Conservation (phyloP, 2,797 vertebrate genomes). For the Melanogrammus aeglefinus region DNA sequence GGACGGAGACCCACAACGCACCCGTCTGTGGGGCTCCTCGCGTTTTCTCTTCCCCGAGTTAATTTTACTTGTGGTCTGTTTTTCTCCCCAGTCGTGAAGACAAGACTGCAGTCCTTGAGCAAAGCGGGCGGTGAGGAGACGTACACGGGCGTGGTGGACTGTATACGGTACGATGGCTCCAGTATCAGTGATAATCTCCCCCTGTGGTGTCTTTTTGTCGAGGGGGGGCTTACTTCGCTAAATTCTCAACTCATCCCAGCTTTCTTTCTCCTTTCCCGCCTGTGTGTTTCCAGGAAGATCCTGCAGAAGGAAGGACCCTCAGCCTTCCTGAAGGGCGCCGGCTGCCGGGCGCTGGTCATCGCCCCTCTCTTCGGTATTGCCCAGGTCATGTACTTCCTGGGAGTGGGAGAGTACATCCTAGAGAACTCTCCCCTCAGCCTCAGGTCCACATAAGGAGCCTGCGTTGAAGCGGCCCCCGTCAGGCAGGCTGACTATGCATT, state of each 20-base stretch:
- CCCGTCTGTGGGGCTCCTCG: too few species aligned
- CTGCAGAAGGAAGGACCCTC: constrained; percentile 77
- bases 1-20: not conserved
- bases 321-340: constrained; percentile 81
- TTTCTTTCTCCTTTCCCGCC: not conserved
- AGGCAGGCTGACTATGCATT: not conserved
- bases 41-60: not conserved
- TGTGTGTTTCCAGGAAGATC: constrained; percentile 71
- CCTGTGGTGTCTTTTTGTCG: not conserved
- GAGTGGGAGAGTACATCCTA: constrained; percentile 79
- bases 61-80: not conserved
- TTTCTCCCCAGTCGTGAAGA: constrained; percentile 76
- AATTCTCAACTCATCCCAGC: not conserved
- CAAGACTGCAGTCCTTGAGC: constrained; percentile 79
- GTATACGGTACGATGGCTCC: constrained; percentile 60
- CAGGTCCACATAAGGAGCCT: constrained; percentile 47
- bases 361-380: constrained; percentile 84
- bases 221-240: not conserved
- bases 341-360: constrained; percentile 81
- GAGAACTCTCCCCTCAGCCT: constrained; percentile 67
- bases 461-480: rapidly evolving
- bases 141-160: constrained; percentile 78
- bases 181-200: not conserved
- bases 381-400: constrained; percentile 83
- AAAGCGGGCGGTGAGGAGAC: constrained; percentile 78